Conservation (phyloP, 2,113 vertebrate species). For the Pycnonotus jocosus region DNA sequence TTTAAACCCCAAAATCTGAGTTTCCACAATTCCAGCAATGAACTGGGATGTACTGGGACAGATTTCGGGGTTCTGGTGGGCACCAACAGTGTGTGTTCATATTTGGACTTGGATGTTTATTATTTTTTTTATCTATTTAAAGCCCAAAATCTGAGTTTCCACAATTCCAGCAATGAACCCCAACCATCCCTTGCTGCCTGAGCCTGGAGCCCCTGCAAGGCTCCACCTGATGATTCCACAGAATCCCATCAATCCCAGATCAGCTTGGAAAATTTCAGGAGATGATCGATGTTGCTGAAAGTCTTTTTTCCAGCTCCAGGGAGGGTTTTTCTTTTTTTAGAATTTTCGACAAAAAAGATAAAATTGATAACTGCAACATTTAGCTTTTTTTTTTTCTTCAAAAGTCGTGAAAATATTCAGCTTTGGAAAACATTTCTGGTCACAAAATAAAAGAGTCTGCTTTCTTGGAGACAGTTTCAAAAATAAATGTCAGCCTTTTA, state of each 20-base stretch:
- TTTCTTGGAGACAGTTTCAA: constrained; percentile 14
- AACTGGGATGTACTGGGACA: neutral
- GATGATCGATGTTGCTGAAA: neutral
- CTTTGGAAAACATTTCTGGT: constrained; percentile 23
- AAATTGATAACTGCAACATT: constrained; percentile 20
- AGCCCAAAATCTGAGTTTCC: too few species aligned
- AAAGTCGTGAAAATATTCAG: constrained; percentile 22
- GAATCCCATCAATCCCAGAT: neutral
- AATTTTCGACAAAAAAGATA: neutral
- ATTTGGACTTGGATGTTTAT: too few species aligned
- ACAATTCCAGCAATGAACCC: neutral
- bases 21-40: too few species aligned
- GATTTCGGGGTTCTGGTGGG: neutral
- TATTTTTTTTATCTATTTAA: too few species aligned
- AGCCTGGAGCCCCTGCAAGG: neutral
- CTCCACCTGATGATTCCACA: accelerated
- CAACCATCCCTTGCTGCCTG: accelerated
- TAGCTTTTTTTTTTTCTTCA: neutral
- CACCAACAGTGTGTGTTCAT: neutral
- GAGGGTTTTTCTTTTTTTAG: neutral
- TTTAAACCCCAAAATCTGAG: too few species aligned
- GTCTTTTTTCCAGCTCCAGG: neutral
- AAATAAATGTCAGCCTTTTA: constrained; percentile 24
- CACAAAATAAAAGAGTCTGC: constrained; percentile 44
- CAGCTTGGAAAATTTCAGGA: neutral